These are phyloP conservation scores for Paramacrobiotus metropolitanus DNA, from an alignment of 1,140 invertebrate species.

Conservation along the genomic window DNA sequence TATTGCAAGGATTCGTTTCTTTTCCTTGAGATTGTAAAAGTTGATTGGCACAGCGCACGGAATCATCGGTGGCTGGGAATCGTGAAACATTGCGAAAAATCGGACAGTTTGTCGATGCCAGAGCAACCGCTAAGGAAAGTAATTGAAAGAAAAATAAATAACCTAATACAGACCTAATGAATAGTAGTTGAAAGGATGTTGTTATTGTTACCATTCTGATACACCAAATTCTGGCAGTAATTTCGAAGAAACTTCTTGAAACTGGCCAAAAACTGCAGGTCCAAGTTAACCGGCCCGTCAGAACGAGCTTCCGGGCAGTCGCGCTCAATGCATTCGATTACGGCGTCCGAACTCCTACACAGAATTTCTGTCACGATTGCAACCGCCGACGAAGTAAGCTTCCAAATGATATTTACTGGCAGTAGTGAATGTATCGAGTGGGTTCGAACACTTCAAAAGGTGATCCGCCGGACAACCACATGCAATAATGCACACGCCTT, in stretches of 20 bases:
- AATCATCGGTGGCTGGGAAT: not conserved
- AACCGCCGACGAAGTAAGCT: not conserved
- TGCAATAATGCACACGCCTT: not conserved
- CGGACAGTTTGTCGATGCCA: not conserved
- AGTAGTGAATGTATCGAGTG: not conserved
- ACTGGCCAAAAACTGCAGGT: not conserved
- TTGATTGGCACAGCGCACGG: not conserved
- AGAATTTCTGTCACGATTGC: not conserved
- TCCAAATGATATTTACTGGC: constrained; percentile 5
- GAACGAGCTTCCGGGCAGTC: not conserved
- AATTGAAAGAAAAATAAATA: not conserved
- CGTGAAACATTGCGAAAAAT: not conserved
- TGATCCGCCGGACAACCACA: not conserved
- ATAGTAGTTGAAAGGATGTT: not conserved
- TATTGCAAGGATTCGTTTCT: not conserved
- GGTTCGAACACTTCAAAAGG: not conserved
- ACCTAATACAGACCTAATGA: not conserved
- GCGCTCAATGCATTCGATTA: not conserved
- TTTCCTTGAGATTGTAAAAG: not conserved
- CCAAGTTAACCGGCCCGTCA: not conserved
- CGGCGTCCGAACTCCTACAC: not conserved
- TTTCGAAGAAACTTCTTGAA: not conserved
- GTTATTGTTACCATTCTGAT: not conserved
- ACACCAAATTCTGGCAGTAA: not conserved
- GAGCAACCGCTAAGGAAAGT: not conserved